phyloP scores from a whole-genome alignment of 1,140 invertebrate species.

The Trachymyrmex cornetzi region DNA sequence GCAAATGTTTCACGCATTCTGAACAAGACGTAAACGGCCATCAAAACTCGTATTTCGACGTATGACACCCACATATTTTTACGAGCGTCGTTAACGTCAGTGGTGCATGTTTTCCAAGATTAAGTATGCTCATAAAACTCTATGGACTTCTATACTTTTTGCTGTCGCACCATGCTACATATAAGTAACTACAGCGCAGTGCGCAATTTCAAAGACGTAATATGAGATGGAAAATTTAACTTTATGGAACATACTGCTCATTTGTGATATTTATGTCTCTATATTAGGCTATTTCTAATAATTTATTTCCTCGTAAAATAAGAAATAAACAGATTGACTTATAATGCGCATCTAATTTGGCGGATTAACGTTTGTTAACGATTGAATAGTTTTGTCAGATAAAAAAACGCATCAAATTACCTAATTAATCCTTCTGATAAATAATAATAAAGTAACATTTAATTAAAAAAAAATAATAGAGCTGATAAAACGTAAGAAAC shows the following conservation, averaged over 20 bases:
- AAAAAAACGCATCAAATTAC: neutral
- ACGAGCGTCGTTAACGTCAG: conserved; percentile 47
- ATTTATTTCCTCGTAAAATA: neutral
- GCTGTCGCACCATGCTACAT: neutral
- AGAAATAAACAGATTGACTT: neutral
- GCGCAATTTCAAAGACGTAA: conserved; percentile 25
- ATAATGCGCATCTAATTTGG: neutral
- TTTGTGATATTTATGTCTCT: neutral
- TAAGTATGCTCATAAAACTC: conserved; percentile 50
- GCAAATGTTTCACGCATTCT: conserved; percentile 17
- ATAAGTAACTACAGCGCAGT: neutral
- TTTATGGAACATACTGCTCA: neutral
- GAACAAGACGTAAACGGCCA: neutral
- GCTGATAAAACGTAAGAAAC: neutral
- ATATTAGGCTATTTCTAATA: neutral
- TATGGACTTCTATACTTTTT: conserved; percentile 27
- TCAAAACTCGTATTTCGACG: conserved; percentile 13
- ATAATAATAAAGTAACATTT: neutral
- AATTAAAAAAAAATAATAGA: neutral
- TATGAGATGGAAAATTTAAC: conserved; percentile 37
- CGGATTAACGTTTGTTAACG: neutral
- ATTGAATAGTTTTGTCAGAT: neutral
- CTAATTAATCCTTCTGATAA: neutral
- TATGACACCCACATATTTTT: conserved; percentile 51
- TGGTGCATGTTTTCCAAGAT: conserved; percentile 46